Percentiles rank a stretch among this genome's conserved stretches.
phyloP scores from a whole-genome alignment of 2,113 vertebrate genomes.

The Leptocoma aspasia region DNA sequence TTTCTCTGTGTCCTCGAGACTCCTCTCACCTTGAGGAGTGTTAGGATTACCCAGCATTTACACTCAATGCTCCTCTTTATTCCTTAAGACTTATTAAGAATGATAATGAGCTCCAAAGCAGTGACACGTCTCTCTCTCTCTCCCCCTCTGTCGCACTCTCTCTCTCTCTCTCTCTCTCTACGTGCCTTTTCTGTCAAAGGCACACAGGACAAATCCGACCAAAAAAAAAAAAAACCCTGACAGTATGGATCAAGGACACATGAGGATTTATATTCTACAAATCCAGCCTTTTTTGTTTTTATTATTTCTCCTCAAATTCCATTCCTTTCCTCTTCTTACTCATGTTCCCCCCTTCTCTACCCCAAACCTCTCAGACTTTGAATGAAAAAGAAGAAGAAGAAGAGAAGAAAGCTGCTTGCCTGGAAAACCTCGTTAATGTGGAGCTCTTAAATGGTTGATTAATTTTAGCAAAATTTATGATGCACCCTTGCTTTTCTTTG shows the following conservation, averaged over 20 bases:
- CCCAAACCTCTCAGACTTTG: constrained; percentile 53
- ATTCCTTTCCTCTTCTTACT: constrained; percentile 34
- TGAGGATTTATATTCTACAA: constrained; percentile 72
- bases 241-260: constrained; percentile 75
- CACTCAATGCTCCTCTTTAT: constrained; percentile 95
- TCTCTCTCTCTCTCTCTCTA: constrained; percentile 69
- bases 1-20: constrained; percentile 86
- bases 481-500: constrained; percentile 43
- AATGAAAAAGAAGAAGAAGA: constrained; percentile 54
- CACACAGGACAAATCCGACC: constrained; percentile 88
- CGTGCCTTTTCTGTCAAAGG: constrained; percentile 84
- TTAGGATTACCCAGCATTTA: constrained; percentile 99
- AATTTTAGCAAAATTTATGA: constrained; percentile 89
- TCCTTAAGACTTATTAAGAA: constrained; percentile 99
- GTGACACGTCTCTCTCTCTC: constrained; percentile 86
- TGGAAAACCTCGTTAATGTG: constrained; percentile 86
- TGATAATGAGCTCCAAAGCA: constrained; percentile 99
- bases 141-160: constrained; percentile 70
- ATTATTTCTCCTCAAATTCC: constrained; percentile 75
- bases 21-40: constrained; percentile 98
- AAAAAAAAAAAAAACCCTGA: constrained; percentile 72
- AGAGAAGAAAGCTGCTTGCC: constrained; percentile 83
- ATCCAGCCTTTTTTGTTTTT: constrained; percentile 79
- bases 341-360: not conserved
- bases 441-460: constrained; percentile 96